These are phyloP conservation scores for Eupeodes latifasciatus DNA, from an alignment of 2,888 invertebrate species.

Conservation along the genomic window DNA sequence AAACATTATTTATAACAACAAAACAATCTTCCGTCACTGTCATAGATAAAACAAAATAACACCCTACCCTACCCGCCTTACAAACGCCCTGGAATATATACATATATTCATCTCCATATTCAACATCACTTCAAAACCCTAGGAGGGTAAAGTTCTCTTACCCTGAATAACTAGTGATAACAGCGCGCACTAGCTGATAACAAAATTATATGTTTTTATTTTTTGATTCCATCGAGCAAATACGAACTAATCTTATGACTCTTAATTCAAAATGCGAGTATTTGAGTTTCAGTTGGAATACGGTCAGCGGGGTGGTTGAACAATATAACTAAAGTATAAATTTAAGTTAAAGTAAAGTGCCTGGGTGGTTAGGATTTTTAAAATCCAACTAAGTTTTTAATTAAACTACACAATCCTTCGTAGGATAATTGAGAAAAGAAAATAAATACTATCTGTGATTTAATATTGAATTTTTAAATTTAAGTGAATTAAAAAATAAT, in stretches of 20 bases:
- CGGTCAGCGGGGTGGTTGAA: conserved; percentile 59
- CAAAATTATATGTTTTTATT: conserved; percentile 22
- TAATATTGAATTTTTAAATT: conserved; percentile 22
- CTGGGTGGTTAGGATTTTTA: conserved; percentile 24
- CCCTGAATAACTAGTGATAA: conserved; percentile 56
- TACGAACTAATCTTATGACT: conserved; percentile 36
- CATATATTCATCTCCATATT: neutral
- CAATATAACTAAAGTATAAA: neutral
- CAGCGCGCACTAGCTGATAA: conserved; percentile 43
- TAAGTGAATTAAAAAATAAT: conserved; percentile 7
- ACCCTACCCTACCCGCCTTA: neutral
- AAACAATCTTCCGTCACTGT: conserved; percentile 47
- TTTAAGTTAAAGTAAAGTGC: conserved; percentile 10
- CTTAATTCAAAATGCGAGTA: conserved; percentile 16
- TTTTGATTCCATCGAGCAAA: conserved; percentile 40
- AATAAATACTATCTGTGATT: conserved; percentile 35
- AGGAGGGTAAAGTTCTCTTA: conserved; percentile 72
- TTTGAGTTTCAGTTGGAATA: conserved; percentile 59
- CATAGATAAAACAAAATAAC: conserved; percentile 32
- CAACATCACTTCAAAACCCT: conserved; percentile 8
- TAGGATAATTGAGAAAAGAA: conserved; percentile 17
- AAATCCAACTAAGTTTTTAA: conserved; percentile 39
- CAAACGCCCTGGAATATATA: too few relatives aligned
- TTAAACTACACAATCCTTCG: neutral
- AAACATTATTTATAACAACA: conserved; percentile 36